These are phyloP conservation scores for Andrena haemorrhoa DNA, from an alignment of 2,888 invertebrate species.

Conservation along the genomic window DNA sequence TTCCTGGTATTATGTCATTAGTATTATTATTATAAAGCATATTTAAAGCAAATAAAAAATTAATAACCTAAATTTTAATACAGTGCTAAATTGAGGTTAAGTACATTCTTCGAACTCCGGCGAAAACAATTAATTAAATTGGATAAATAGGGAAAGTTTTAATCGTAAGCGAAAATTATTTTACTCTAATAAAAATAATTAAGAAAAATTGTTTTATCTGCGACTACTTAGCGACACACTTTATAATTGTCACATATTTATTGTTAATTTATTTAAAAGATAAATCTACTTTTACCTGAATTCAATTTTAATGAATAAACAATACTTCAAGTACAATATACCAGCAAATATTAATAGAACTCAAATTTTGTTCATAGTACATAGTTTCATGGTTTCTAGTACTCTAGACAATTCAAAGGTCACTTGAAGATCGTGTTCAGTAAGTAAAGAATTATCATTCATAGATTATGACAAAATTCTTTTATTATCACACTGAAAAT, in stretches of 20 bases:
- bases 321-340: not conserved
- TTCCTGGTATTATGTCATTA: slow-evolving; percentile 5
- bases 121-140: not conserved
- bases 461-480: slow-evolving; percentile 7
- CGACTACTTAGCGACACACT: not conserved
- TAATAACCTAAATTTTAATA: slow-evolving; percentile 6
- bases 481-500: slow-evolving; percentile 61
- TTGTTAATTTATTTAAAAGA: not conserved
- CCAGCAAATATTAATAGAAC: not conserved
- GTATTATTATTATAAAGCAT: not conserved
- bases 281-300: not conserved
- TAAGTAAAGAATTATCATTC: slow-evolving; percentile 1
- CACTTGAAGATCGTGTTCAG: not conserved
- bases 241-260: not conserved
- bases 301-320: not conserved
- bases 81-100: slow-evolving; percentile 17
- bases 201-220: not conserved
- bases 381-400: not conserved
- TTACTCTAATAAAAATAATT: not conserved
- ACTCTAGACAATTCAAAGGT: slow-evolving; percentile 3
- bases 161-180: not conserved
- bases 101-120: not conserved
- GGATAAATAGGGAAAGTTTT: not conserved
- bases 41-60: not conserved
- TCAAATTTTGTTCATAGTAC: not conserved